Base-by-base conservation (phyloP, 2,797 vertebrate genomes). In the Silurus aristotelis region DNA sequence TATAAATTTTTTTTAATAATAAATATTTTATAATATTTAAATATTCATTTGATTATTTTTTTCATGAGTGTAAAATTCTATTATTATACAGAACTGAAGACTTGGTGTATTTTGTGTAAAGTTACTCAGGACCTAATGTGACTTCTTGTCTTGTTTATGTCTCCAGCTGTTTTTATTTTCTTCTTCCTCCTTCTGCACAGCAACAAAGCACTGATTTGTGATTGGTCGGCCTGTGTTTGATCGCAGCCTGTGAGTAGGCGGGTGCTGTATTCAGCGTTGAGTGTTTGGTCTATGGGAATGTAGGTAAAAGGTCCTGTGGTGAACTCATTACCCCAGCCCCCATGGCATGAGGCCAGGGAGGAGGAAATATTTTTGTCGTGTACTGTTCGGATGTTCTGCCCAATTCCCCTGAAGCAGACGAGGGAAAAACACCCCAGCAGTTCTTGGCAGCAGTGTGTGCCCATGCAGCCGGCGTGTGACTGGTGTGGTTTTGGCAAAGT, bases 271-370 rank as follows among this genome's bases (percentile, higher is more conserved):
- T 55, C 46, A 6, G 20, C 12, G 15, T 6, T 85, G 5, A 67
- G 3, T 17, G 88, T 64, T 87, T 87, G 87, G 88, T 81, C 72
- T 88, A 90, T 81, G 77, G 66, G 88, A 90, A 95, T 91, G 88
- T 95, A 91, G 94, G 94, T 92, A 91, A 95, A 95, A 95, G 94
- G 95, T 96, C 92, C 87, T 85, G 84, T 15, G 85, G 87, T 87
- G 92, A 92, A 92, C 86, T 88, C 31, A 66, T 73, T 87, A 38
- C 80, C 90, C 90, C 92, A 83, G 79, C 92, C 92, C 90, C 92
- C 89, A 27, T 43, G 60, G 68, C 46, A 15, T 58, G 2, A 80
- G 80, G 7, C 67, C 78, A 82, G 14, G 77, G 66, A 64, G 75
- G 73, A 86, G 77, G 88, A 89, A 89, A 92, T 88, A 90, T 92